phyloP scores from a whole-genome alignment of 2,113 vertebrate genomes.

The Tylochromis polylepis region DNA sequence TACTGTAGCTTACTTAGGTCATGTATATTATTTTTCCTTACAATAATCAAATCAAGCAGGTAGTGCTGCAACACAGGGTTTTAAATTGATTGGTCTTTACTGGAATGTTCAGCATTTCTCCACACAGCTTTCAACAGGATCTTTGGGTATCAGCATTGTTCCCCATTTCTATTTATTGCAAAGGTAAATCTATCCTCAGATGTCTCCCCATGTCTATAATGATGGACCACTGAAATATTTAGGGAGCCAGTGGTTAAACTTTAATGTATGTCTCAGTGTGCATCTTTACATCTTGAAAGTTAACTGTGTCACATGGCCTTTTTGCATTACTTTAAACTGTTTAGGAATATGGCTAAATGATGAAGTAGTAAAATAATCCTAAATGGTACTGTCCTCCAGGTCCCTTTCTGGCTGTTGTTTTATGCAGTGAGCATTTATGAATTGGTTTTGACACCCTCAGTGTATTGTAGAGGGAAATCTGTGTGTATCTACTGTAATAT shows the following conservation, averaged over 20 bases:
- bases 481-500: not conserved
- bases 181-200: constrained; percentile 28
- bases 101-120: not conserved
- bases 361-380: not conserved
- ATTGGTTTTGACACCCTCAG: not conserved
- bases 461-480: not conserved
- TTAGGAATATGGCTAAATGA: not conserved
- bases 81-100: not conserved
- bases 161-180: not conserved
- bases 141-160: not conserved
- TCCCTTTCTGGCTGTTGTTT: not conserved
- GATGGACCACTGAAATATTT: constrained; percentile 61
- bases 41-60: constrained; percentile 17
- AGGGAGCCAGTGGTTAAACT: constrained; percentile 50
- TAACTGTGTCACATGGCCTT: not conserved
- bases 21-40: not conserved
- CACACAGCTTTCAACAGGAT: not conserved
- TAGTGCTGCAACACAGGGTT: not conserved
- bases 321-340: constrained; percentile 2
- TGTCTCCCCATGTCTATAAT: constrained; percentile 44
- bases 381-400: not conserved
- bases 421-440: not conserved
- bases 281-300: constrained; percentile 6
- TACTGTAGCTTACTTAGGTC: not conserved
- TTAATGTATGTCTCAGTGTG: constrained; percentile 34